phyloP scores from a whole-genome alignment of 1,140 invertebrate species.

The Portunus trituberculatus region DNA sequence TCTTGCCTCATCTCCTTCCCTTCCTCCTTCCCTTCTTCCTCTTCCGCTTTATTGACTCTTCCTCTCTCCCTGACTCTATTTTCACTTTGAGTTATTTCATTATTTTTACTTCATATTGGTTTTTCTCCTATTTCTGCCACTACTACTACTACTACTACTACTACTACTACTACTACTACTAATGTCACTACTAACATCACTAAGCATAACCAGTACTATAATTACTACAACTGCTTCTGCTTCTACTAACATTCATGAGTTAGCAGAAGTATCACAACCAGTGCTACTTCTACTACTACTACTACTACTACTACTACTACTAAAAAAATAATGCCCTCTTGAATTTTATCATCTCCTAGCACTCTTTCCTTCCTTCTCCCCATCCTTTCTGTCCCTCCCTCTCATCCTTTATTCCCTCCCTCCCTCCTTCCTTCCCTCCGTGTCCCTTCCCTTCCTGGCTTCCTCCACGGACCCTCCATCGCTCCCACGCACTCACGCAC shows the following conservation, averaged over 20 bases:
- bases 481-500: background rate
- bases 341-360: no score
- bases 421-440: background rate
- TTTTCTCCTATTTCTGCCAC: background rate
- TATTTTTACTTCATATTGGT: background rate
- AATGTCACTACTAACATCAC: no score
- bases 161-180: no score
- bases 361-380: background rate
- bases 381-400: background rate
- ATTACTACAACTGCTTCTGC: background rate
- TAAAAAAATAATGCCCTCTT: no score
- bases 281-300: slow-evolving; percentile 6
- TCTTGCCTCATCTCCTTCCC: background rate
- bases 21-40: background rate
- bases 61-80: background rate
- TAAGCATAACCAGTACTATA: background rate
- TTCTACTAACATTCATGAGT: background rate
- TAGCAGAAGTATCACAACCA: background rate
- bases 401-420: background rate
- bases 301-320: background rate
- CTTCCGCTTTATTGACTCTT: background rate
- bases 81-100: background rate
- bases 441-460: background rate
- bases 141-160: background rate
- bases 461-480: background rate